A percentile compares a stretch with the other conserved stretches of the same genome.
These are phyloP conservation scores for Mactromeris polynyma DNA, from an alignment of 2,888 invertebrate genomes.

Conservation along the genomic window DNA sequence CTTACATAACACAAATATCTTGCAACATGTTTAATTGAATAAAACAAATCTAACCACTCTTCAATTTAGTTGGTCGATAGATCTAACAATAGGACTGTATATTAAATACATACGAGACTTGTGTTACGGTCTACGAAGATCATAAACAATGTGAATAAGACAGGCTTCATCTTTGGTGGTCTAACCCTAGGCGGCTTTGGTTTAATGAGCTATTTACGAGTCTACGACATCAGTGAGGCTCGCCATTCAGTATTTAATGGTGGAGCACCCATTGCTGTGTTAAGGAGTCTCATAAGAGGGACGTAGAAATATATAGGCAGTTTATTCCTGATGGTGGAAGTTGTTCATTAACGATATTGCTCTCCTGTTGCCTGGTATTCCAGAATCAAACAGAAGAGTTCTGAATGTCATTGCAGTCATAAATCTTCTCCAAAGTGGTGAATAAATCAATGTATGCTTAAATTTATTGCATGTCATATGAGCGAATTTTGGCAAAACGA, in stretches of 20 bases:
- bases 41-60: neutral
- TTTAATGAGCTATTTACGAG: conserved; percentile 67
- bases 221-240: conserved; percentile 60
- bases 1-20: neutral
- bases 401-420: conserved; percentile 47
- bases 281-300: conserved; percentile 16
- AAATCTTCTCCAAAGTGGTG: conserved; percentile 58
- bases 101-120: conserved; percentile 12
- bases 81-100: neutral
- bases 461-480: conserved; percentile 17
- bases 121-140: conserved; percentile 19
- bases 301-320: conserved; percentile 47
- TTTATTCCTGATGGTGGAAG: conserved; percentile 59
- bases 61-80: neutral
- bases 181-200: conserved; percentile 57
- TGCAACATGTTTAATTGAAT: neutral
- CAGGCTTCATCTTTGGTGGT: conserved; percentile 66
- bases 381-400: conserved; percentile 55
- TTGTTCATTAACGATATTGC: conserved; percentile 44
- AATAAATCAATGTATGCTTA: neutral
- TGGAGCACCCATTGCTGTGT: conserved; percentile 47
- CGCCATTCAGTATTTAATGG: conserved; percentile 50
- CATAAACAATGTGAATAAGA: conserved; percentile 58
- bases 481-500: neutral
- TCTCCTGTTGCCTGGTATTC: conserved; percentile 33